Conservation (phyloP, 1,140 invertebrate species). For the Trichomalopsis sarcophagae region DNA sequence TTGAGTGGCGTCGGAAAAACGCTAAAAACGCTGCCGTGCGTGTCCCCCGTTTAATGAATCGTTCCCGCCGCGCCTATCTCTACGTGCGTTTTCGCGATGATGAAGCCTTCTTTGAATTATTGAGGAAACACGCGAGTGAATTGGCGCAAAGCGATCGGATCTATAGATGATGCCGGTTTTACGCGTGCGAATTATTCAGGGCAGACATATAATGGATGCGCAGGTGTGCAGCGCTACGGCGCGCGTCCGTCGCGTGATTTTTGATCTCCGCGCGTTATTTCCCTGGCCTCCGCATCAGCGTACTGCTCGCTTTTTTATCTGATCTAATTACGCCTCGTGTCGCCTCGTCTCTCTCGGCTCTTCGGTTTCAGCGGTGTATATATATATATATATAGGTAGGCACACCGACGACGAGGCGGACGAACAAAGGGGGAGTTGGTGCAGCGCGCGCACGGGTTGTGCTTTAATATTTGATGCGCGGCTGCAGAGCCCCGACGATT, state of each 20-base stretch:
- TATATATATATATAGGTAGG: not conserved
- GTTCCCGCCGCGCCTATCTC: not conserved
- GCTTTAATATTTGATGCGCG: not conserved
- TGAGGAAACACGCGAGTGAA: not conserved
- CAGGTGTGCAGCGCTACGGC: no score
- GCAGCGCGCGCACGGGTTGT: not conserved
- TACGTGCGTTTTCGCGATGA: not conserved
- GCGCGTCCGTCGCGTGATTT: not conserved
- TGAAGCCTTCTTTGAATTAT: constrained; percentile 32
- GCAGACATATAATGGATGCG: no score
- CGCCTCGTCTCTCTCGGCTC: not conserved
- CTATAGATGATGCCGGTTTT: no score
- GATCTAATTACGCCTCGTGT: constrained; percentile 22
- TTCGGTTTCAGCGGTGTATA: not conserved
- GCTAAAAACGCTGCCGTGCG: constrained; percentile 1
- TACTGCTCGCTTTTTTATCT: constrained; percentile 11
- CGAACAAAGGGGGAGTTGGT: not conserved
- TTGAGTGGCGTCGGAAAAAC: not conserved
- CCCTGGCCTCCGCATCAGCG: no score
- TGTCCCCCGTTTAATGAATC: constrained; percentile 13
- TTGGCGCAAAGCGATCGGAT: no score
- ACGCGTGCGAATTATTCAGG: not conserved
- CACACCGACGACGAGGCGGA: not conserved
- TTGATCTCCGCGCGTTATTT: not conserved
- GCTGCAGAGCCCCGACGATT: not conserved